Conservation (phyloP, 2,797 vertebrate genomes). For the Brachyrhaphis roseni region DNA sequence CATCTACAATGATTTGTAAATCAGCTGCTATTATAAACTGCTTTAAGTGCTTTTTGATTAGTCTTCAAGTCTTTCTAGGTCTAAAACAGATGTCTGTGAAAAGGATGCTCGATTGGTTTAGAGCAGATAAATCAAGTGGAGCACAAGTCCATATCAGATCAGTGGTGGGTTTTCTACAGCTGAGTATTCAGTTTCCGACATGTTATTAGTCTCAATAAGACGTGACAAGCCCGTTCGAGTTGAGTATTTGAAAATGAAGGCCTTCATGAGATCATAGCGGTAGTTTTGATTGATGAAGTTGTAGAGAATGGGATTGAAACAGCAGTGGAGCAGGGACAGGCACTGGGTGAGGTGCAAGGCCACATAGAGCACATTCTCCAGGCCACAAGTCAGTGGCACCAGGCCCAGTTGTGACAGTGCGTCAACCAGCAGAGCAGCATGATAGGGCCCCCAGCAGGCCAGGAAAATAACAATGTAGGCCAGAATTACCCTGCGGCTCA, state of each 20-base stretch:
- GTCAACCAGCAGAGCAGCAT: slow-evolving; percentile 86
- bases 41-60: slow-evolving; percentile 75
- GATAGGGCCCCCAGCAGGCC: slow-evolving; percentile 95
- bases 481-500: slow-evolving; percentile 90
- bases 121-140: slow-evolving; percentile 13
- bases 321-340: slow-evolving; percentile 94
- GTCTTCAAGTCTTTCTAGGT: slow-evolving; percentile 48
- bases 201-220: slow-evolving; percentile 88
- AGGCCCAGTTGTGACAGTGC: slow-evolving; percentile 87
- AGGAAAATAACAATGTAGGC: slow-evolving; percentile 94
- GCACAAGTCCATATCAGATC: slow-evolving; percentile 46
- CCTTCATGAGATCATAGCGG: slow-evolving; percentile 97
- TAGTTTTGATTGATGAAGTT: slow-evolving; percentile 96
- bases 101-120: slow-evolving; percentile 18
- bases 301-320: slow-evolving; percentile 95
- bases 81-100: slow-evolving; percentile 33
- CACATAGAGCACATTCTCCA: slow-evolving; percentile 89
- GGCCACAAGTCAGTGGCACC: slow-evolving; percentile 87
- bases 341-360: slow-evolving; percentile 94
- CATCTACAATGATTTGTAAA: slow-evolving; percentile 46
- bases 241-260: slow-evolving; percentile 98
- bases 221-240: slow-evolving; percentile 91
- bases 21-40: slow-evolving; percentile 43
- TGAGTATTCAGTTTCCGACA: slow-evolving; percentile 90
- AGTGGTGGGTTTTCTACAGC: slow-evolving; percentile 79